Base-by-base conservation (phyloP, 2,888 invertebrate species). In the Apamea sordens region DNA sequence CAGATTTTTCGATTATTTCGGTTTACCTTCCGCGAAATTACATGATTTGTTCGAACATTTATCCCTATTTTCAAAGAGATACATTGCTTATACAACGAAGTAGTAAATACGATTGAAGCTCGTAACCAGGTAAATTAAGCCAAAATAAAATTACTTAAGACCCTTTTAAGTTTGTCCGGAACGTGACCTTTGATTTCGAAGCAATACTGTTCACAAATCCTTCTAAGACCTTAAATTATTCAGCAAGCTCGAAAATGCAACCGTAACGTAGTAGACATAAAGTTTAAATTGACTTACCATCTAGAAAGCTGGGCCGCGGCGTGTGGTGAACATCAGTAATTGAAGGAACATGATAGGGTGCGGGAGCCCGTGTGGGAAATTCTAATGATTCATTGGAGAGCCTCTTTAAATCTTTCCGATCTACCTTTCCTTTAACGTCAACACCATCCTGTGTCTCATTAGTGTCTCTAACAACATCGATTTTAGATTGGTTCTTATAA, bases 281-380 rank as follows among this genome's bases (percentile, higher is more conserved):
- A 79, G 84, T 85, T 81, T 70, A 74, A 83, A 86, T 86, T 80
- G 53, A 90, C 94, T 93, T 87, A 94, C 94, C 94, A 56, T 93
- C 92, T 32, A 91, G 79, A 77, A 93, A 91, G 41, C 81, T 86
- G 28, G 93, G 91, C 47, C 90, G 88, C 68, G 88, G 88, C 68
- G 93, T 92, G 78, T 91, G 92, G 80, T 90, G 87, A 78, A 84
- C 79, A 85, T 86, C 86, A 61, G 88, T 90, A 89, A 91, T 89
- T 88, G 90, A 86, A 69, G 94, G 89, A 90, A 88, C 83, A 80
- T 89, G 88, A 90, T 89, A 91, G 89, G 92, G 88, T 76, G 77
- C 56, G 67, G 88, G 85, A 71, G 85, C 76, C 72, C 85, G 89
- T 73, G 85, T 83, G 67, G 91, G 86, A 85, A 80, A 74, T 78